Conservation (phyloP, 2,888 invertebrate species). For the Pterostichus niger region DNA sequence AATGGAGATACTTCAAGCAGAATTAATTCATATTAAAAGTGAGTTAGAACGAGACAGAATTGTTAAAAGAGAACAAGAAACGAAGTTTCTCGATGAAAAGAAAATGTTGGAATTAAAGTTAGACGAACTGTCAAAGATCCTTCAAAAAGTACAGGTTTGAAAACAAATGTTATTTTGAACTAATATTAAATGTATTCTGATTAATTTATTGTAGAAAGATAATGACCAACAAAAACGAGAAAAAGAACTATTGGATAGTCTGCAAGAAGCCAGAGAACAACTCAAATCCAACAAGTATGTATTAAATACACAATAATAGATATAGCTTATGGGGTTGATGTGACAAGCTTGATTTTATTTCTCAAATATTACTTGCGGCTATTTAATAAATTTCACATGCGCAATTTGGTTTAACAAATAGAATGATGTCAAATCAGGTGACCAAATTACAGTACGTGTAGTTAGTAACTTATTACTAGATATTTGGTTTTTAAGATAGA, state of each 20-base stretch:
- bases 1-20: constrained; percentile 73
- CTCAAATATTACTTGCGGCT: no score
- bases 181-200: not conserved
- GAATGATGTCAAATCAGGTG: no score
- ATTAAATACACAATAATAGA: no score
- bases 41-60: constrained; percentile 70
- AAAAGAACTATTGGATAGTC: no score
- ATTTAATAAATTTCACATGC: no score
- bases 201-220: constrained; percentile 70
- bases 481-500: not conserved
- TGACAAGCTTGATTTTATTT: no score
- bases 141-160: not conserved
- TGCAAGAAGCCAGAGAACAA: no score
- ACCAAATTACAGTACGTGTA: no score
- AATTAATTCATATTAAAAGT: constrained; percentile 75
- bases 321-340: no score
- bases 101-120: constrained; percentile 62
- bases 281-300: no score
- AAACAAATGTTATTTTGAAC: not conserved
- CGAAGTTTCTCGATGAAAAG: constrained; percentile 68
- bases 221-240: not conserved
- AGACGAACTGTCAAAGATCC: constrained; percentile 27
- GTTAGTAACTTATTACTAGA: no score
- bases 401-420: no score
- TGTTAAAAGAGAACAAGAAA: constrained; percentile 71